Percentiles rank a stretch among this genome's conserved stretches.
phyloP scores from a whole-genome alignment of 2,888 invertebrate genomes.

The Ochropleura plecta region DNA sequence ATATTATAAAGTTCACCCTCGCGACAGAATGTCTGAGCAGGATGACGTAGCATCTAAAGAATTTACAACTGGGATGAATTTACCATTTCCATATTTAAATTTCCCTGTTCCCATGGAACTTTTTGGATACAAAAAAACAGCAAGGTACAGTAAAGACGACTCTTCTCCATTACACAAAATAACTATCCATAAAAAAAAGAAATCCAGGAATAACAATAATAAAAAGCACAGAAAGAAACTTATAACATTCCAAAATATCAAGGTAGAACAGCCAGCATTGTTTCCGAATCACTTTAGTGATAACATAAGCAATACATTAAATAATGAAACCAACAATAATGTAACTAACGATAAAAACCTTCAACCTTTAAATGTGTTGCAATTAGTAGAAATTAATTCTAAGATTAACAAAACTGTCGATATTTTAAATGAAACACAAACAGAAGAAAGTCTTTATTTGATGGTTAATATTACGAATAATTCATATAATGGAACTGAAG shows the following conservation, averaged over 20 bases:
- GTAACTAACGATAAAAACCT: conserved; percentile 51
- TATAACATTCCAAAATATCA: conserved; percentile 79
- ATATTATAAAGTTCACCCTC: conserved; percentile 65
- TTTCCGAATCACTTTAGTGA: conserved; percentile 67
- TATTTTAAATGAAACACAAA: conserved; percentile 69
- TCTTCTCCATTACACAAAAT: conserved; percentile 78
- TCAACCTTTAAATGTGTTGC: conserved; percentile 53
- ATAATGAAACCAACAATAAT: conserved; percentile 58
- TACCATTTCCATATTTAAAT: conserved; percentile 79
- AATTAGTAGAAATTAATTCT: conserved; percentile 54
- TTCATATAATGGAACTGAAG: conserved; percentile 74
- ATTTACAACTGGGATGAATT: conserved; percentile 70
- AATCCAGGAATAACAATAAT: conserved; percentile 73
- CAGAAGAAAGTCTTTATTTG: conserved; percentile 74
- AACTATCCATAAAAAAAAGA: conserved; percentile 85
- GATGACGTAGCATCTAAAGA: conserved; percentile 75
- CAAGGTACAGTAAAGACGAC: conserved; percentile 70
- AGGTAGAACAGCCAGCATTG: conserved; percentile 73
- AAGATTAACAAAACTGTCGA: conserved; percentile 65
- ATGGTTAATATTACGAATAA: conserved; percentile 78
- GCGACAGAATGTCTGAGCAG: conserved; percentile 59
- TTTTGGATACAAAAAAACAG: conserved; percentile 73
- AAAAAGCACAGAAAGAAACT: conserved; percentile 84
- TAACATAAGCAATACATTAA: conserved; percentile 53
- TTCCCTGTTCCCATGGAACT: conserved; percentile 80